A percentile compares a stretch with the other conserved stretches of the same genome.
Conservation (phyloP, 2,797 vertebrate species). For the Meda fulgida region DNA sequence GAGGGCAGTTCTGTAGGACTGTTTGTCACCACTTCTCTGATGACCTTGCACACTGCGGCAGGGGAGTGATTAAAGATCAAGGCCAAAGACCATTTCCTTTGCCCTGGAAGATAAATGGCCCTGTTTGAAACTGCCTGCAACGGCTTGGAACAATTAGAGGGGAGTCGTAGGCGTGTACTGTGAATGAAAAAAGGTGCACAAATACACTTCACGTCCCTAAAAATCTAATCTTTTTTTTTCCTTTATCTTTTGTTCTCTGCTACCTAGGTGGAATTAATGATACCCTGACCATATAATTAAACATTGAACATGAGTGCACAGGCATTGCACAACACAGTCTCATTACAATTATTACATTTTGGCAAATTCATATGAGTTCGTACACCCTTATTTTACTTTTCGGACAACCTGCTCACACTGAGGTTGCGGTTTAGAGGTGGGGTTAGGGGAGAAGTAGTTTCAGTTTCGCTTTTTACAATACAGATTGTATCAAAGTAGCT, state of each 20-base stretch:
- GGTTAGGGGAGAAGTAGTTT: background rate
- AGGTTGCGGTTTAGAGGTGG: background rate
- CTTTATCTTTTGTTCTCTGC: background rate
- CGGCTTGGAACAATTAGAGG: conserved; percentile 78
- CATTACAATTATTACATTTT: background rate
- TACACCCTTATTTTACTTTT: background rate
- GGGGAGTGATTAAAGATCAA: conserved; percentile 81
- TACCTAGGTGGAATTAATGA: background rate
- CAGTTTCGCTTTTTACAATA: background rate
- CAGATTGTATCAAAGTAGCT: too few species aligned
- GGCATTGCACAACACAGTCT: background rate
- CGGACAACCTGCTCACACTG: background rate
- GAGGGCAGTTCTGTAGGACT: conserved; percentile 40
- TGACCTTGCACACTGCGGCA: conserved; percentile 77
- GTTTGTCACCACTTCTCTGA: conserved; percentile 72
- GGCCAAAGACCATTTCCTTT: conserved; percentile 77
- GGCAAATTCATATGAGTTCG: background rate
- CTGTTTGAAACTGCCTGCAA: conserved; percentile 77
- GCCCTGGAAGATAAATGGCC: conserved; percentile 79
- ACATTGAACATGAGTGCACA: background rate
- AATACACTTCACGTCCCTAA: conserved; percentile 33
- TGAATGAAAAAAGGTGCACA: conserved; percentile 57
- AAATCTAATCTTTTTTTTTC: background rate
- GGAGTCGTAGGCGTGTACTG: conserved; percentile 66
- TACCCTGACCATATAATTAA: background rate